Conservation (phyloP, 2,888 invertebrate genomes). For the Branchellion lobata region DNA sequence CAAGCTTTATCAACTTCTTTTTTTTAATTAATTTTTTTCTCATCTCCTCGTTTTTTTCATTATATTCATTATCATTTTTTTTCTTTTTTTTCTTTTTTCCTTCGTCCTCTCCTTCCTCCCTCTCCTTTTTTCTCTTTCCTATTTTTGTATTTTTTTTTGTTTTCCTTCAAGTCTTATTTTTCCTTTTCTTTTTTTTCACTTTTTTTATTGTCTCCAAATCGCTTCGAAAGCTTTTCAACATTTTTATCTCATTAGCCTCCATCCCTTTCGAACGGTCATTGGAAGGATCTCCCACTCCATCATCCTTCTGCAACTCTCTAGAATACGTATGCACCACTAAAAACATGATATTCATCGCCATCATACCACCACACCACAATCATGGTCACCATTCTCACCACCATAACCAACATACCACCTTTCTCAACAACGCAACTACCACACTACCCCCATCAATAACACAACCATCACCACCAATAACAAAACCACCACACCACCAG, state of each 20-base stretch:
- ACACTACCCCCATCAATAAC: not conserved
- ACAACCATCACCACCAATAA: not conserved
- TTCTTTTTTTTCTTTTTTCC: not conserved
- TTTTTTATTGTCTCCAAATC: not conserved
- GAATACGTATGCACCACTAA: too few species aligned
- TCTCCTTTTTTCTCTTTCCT: not conserved
- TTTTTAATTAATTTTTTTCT: too few species aligned
- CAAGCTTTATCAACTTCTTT: too few species aligned
- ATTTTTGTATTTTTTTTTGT: not conserved
- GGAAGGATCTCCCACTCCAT: too few species aligned
- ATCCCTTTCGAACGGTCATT: too few species aligned
- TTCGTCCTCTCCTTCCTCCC: not conserved
- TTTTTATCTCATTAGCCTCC: not conserved
- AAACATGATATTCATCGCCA: too few species aligned
- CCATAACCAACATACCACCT: not conserved
- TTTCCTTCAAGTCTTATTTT: not conserved
- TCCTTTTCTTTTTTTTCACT: not conserved
- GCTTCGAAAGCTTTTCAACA: not conserved
- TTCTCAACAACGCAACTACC: not conserved
- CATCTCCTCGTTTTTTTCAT: constrained; percentile 11
- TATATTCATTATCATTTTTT: constrained; percentile 23
- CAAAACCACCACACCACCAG: not conserved
- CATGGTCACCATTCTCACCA: not conserved
- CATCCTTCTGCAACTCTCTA: too few species aligned
- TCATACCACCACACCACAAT: too few species aligned